phyloP scores from a whole-genome alignment of 1,140 invertebrate genomes.

The Pseudomyrmex flavicornis region DNA sequence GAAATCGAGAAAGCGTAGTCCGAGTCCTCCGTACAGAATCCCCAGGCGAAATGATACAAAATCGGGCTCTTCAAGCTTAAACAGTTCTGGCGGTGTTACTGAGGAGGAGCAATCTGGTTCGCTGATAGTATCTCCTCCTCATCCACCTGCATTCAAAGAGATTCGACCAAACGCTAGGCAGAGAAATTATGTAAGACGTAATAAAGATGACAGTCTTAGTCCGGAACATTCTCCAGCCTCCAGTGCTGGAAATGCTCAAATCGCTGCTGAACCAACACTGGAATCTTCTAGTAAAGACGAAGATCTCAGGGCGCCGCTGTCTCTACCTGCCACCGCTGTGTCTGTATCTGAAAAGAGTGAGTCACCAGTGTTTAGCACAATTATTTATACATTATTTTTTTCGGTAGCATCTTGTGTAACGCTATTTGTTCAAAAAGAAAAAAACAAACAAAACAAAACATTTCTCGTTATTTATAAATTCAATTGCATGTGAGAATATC shows the following conservation, averaged over 20 bases:
- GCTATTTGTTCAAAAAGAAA: not conserved
- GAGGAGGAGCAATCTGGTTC: conserved; percentile 84
- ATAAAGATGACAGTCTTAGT: conserved; percentile 86
- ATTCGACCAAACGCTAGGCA: conserved; percentile 87
- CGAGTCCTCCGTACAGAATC: conserved; percentile 81
- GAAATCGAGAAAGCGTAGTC: conserved; percentile 81
- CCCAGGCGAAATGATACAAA: conserved; percentile 79
- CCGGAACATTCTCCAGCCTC: conserved; percentile 76
- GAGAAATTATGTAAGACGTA: conserved; percentile 88
- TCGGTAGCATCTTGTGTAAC: conserved; percentile 17
- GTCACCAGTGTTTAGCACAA: conserved; percentile 65
- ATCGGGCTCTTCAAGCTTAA: conserved; percentile 70
- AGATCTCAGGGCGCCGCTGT: conserved; percentile 80
- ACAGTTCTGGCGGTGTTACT: conserved; percentile 77
- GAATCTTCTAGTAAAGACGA: conserved; percentile 82
- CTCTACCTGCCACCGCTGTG: conserved; percentile 71
- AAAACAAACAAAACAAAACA: not conserved
- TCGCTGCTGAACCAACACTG: conserved; percentile 65
- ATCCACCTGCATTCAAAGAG: conserved; percentile 87
- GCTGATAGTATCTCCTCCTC: conserved; percentile 82
- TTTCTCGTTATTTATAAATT: conserved; percentile 7
- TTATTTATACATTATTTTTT: conserved; percentile 33
- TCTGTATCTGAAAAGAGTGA: conserved; percentile 81
- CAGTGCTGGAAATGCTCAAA: conserved; percentile 65
- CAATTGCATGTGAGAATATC: conserved; percentile 40